Conservation (phyloP, 2,888 invertebrate genomes). For the Sinelater perroti region DNA sequence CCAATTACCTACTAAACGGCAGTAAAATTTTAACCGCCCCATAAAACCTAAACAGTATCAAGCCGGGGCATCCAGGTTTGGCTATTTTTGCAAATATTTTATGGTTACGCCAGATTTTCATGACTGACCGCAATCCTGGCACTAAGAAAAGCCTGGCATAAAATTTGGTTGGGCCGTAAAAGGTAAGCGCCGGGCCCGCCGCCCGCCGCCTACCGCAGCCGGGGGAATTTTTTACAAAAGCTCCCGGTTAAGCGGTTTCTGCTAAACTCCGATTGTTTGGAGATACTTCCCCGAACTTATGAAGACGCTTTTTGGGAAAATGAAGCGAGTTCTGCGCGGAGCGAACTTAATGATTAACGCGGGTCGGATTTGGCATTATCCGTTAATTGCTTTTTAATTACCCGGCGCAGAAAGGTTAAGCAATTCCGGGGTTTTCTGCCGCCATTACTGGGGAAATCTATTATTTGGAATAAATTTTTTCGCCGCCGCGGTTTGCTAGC, state of each 20-base stretch:
- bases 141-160: constrained; percentile 4
- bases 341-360: not conserved
- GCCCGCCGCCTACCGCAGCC: no score
- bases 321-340: no score
- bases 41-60: constrained; percentile 5
- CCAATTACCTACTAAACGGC: constrained; percentile 6
- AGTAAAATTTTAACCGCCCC: constrained; percentile 12
- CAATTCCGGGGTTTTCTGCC: not conserved
- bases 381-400: constrained; percentile 12
- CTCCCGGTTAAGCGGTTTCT: no score
- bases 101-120: not conserved
- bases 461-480: not conserved
- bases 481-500: no score
- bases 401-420: not conserved
- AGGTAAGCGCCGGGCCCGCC: constrained; percentile 6
- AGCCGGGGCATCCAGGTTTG: not conserved
- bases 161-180: constrained; percentile 8
- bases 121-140: not conserved
- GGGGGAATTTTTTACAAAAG: no score
- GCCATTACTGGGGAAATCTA: not conserved
- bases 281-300: no score
- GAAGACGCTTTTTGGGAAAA: no score
- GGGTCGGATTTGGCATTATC: not conserved
- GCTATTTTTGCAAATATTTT: not conserved
- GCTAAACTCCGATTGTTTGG: no score